Conservation (phyloP, 2,113 vertebrate species). For the Trematocara variabile region DNA sequence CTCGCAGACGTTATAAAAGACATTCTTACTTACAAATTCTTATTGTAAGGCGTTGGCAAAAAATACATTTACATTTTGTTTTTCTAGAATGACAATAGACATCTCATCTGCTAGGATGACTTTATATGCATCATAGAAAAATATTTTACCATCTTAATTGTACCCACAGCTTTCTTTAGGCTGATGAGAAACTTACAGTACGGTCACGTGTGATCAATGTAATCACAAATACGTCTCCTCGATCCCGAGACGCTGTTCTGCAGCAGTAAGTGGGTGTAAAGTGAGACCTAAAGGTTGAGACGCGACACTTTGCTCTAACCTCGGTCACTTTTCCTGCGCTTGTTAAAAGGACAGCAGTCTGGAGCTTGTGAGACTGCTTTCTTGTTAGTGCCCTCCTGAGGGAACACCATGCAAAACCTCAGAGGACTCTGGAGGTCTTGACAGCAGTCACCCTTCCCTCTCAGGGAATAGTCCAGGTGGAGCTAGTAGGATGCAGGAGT, state of each 20-base stretch:
- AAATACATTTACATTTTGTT: conserved; percentile 43
- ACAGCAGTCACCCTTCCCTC: conserved; percentile 17
- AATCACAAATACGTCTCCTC: not conserved
- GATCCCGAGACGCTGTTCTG: conserved; percentile 3
- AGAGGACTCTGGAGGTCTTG: conserved; percentile 24
- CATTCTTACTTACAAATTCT: conserved; percentile 58
- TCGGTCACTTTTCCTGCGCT: conserved; percentile 16
- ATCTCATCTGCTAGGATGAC: conserved; percentile 41
- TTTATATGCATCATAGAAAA: conserved; percentile 47
- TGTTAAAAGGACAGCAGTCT: conserved; percentile 17
- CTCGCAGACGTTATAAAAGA: conserved; percentile 23
- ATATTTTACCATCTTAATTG: conserved; percentile 57
- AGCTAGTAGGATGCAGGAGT: conserved; percentile 29
- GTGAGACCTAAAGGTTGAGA: conserved; percentile 10
- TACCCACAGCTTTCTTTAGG: conserved; percentile 24
- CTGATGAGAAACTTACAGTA: conserved; percentile 55
- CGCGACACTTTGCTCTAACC: not conserved
- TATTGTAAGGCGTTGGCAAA: conserved; percentile 66
- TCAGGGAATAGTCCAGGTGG: not conserved
- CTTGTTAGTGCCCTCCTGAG: not conserved
- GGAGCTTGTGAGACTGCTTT: conserved; percentile 10
- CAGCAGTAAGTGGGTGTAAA: conserved; percentile 16
- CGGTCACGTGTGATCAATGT: conserved; percentile 18
- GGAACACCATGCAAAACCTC: not conserved
- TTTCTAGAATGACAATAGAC: conserved; percentile 16